Base-by-base conservation (phyloP, 1,140 invertebrate genomes). In the Ceratosolen solmsi region DNA sequence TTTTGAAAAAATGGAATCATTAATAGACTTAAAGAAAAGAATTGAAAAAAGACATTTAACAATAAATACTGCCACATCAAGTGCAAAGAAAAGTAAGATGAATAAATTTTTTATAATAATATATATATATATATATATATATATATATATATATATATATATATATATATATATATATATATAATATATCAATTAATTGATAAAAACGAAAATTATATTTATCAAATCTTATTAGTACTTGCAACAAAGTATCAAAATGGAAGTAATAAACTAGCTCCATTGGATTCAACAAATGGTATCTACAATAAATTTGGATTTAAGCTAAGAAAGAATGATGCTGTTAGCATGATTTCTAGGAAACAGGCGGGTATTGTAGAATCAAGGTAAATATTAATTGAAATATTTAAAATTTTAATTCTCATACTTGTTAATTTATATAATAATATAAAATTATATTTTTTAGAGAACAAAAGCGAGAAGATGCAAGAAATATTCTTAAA, bases 1-100 rank as follows among this genome's bases (percentile, higher is more conserved):
- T 68, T 94, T 94, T 84, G 90, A 90, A 7, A 92, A 93, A 85
- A 94, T 94, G 93, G 94, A 95, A 87, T 94, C 93, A 54, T 82
- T 95, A 20, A 90, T 93, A 36, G 93, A 95, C 86, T 86, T 87
- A 92, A 82, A 93, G 90, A 88, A 92, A 91, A 56, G 90, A 89
- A 83, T 92, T 92, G 8, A 93, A 92, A 9, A 89, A 86, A 83
- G 87, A 20, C 87, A 90, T 38, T 38, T 80, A 41, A 72, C 80
- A 49, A 78, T 90, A 56, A 86, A 70, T 49, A 81, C 65, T 41
- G 77, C 58, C 72, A 38, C 83, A 22, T 79, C 74, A 1, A 84
- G 78, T 76, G 20, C 74, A 36, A 82, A 83, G 49, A 86, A 84
- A 79, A 49, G 88, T 88, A 86, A 84, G 27, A 20, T 54, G n/a